A percentile compares a stretch with the other conserved stretches of the same genome.
These are phyloP conservation scores for Tigriopus californicus DNA, from an alignment of 2,888 invertebrate genomes.

Conservation along the genomic window DNA sequence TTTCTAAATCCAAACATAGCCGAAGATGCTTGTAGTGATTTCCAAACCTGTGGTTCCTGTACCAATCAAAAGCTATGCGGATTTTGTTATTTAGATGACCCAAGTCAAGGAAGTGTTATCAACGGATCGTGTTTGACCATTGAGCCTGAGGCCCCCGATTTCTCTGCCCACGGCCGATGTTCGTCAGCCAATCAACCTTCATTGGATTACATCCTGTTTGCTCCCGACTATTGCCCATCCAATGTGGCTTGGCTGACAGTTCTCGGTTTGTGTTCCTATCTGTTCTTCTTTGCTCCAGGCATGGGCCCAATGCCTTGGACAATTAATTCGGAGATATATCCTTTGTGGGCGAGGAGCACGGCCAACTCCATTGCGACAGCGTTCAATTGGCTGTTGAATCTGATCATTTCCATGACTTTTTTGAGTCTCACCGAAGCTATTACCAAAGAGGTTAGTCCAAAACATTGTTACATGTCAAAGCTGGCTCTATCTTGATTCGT, in stretches of 20 bases:
- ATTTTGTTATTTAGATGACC: slow-evolving; percentile 22
- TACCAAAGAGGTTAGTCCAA: slow-evolving; percentile 30
- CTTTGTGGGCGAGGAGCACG: slow-evolving; percentile 34
- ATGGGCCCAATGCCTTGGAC: slow-evolving; percentile 38
- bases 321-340: slow-evolving; percentile 36
- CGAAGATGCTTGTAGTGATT: not conserved
- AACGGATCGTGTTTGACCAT: no score
- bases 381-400: slow-evolving; percentile 34
- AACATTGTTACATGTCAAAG: no score
- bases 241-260: slow-evolving; percentile 29
- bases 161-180: no score
- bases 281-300: slow-evolving; percentile 34
- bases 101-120: no score
- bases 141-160: no score
- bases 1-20: slow-evolving; percentile 2
- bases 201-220: slow-evolving; percentile 23
- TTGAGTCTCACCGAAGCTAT: slow-evolving; percentile 29
- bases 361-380: slow-evolving; percentile 31
- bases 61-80: slow-evolving; percentile 30
- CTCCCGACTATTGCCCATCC: slow-evolving; percentile 31
- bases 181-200: no score
- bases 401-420: slow-evolving; percentile 35
- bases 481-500: not conserved
- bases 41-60: slow-evolving; percentile 23
- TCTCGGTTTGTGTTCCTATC: slow-evolving; percentile 29